A percentile compares a stretch with the other conserved stretches of the same genome.
Conservation (phyloP, 1,140 invertebrate genomes). For the Eulimnadia texana region DNA sequence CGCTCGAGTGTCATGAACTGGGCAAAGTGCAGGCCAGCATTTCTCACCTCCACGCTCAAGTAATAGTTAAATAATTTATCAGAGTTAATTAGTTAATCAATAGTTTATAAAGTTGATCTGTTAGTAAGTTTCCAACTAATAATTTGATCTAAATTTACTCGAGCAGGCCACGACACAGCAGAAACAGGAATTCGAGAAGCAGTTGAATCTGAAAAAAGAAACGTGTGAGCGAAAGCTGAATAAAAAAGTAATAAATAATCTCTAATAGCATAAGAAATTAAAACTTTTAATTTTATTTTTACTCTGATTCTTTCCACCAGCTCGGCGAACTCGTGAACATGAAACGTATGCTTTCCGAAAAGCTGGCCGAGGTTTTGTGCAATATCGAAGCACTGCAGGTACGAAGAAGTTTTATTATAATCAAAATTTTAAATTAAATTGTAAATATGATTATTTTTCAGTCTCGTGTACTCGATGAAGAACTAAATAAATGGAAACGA, state of each 20-base stretch:
- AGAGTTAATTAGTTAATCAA: no score
- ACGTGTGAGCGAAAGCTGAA: constrained; percentile 42
- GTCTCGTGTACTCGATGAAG: constrained; percentile 64
- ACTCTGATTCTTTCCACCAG: constrained; percentile 26
- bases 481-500: constrained; percentile 83
- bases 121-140: constrained; percentile 6
- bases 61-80: not conserved
- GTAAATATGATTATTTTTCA: not conserved
- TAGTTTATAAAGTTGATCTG: no score
- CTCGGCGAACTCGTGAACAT: constrained; percentile 46
- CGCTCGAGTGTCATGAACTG: constrained; percentile 70
- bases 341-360: constrained; percentile 51
- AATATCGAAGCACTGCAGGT: constrained; percentile 47
- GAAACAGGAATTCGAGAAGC: constrained; percentile 35
- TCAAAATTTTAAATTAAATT: not conserved
- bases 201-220: constrained; percentile 43
- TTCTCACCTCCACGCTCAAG: constrained; percentile 14
- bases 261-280: no score
- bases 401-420: not conserved
- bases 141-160: constrained; percentile 11
- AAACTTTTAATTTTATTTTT: no score
- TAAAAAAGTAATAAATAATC: constrained; percentile 36
- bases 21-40: constrained; percentile 51
- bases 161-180: constrained; percentile 21
- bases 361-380: constrained; percentile 57